Evolutionary conservation across 2,113 vertebrate genomes (phyloP).

Genomic region (Glaucomys volans): DNA sequence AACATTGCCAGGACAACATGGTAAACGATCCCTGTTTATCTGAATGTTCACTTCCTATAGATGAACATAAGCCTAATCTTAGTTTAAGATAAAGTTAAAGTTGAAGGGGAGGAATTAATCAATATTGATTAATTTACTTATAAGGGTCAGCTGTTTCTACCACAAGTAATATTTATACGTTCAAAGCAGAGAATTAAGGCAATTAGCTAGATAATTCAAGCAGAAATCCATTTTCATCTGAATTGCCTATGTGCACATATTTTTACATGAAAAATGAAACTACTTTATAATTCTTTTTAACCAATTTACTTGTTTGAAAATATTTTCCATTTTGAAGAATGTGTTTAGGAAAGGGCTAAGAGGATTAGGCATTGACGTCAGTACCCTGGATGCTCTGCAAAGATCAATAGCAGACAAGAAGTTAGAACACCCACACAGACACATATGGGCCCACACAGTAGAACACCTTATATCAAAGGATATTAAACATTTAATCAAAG

Average conservation of each 20-base stretch:
- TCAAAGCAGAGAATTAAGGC: slow-evolving; percentile 8
- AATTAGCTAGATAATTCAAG: slow-evolving; percentile 47
- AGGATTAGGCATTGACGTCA: neutral
- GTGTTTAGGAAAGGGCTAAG: neutral
- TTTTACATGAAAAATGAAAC: slow-evolving; percentile 53
- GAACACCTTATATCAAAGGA: neutral
- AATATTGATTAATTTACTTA: slow-evolving; percentile 58
- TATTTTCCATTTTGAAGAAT: neutral
- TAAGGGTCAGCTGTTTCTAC: slow-evolving; percentile 15
- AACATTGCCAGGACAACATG: neutral
- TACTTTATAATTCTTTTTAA: neutral
- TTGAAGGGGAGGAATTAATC: slow-evolving; percentile 46
- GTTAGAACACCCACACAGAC: neutral
- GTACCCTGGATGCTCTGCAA: neutral
- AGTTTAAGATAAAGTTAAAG: neutral
- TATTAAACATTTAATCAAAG: neutral
- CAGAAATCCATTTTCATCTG: slow-evolving; percentile 37
- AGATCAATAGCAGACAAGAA: neutral
- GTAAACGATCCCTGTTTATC: neutral
- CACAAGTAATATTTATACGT: neutral
- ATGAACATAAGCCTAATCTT: neutral
- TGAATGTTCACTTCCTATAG: neutral
- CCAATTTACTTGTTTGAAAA: neutral
- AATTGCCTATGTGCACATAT: neutral
- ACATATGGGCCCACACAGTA: neutral